Conservation (phyloP, 2,888 invertebrate genomes). For the Nudaria mundana region DNA sequence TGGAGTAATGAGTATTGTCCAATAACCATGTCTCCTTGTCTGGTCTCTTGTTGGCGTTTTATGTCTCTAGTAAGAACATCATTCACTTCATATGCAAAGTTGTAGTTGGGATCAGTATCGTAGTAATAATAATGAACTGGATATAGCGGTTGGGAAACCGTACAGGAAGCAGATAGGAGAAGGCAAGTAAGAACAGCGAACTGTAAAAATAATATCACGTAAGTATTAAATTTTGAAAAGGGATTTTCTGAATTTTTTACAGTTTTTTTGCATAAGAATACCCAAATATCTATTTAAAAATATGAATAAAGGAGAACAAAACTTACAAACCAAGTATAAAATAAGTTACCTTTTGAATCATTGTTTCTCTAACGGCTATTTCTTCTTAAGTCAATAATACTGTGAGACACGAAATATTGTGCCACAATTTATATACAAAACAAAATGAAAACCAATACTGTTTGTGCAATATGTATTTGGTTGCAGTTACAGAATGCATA, state of each 20-base stretch:
- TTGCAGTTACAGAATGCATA: conserved; percentile 53
- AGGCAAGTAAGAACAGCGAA: conserved; percentile 43
- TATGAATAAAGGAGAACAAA: neutral
- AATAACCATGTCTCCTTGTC: conserved; percentile 73
- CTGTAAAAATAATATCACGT: conserved; percentile 28
- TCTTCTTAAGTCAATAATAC: conserved; percentile 28
- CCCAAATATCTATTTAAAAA: neutral
- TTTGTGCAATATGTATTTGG: conserved; percentile 60
- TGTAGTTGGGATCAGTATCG: conserved; percentile 64
- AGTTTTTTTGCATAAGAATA: neutral
- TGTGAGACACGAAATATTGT: conserved; percentile 47
- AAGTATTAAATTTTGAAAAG: neutral
- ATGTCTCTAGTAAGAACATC: conserved; percentile 77
- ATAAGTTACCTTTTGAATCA: conserved; percentile 52
- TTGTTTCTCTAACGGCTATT: conserved; percentile 28
- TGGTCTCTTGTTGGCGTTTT: conserved; percentile 76
- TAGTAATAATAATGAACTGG: conserved; percentile 39
- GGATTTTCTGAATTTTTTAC: neutral
- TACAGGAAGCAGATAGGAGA: conserved; percentile 57
- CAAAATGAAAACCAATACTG: conserved; percentile 67
- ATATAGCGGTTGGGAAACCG: conserved; percentile 51
- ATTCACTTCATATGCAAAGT: conserved; percentile 79
- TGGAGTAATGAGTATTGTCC: conserved; percentile 79
- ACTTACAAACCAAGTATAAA: neutral
- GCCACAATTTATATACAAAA: conserved; percentile 64